Conservation (phyloP, 2,113 vertebrate species). For the Lathamus discolor region DNA sequence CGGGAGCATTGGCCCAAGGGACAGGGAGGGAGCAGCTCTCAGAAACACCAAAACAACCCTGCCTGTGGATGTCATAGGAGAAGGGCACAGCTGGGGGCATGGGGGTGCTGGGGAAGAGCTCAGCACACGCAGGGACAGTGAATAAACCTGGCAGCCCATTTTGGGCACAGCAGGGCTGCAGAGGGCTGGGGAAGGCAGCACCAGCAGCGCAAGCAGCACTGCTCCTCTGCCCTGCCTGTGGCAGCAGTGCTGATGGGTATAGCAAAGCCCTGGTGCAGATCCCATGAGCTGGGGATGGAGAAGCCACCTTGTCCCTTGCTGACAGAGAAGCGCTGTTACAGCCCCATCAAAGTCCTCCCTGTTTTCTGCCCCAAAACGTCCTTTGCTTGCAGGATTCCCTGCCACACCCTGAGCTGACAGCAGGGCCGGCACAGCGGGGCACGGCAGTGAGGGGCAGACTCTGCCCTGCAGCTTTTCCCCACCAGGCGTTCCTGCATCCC, state of each 20-base stretch:
- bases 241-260: accelerated
- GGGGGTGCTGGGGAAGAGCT: background rate
- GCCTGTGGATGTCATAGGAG: background rate
- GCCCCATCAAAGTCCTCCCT: background rate
- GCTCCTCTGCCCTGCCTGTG: background rate
- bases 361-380: background rate
- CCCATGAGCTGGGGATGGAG: background rate
- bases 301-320: background rate
- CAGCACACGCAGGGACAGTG: background rate
- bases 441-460: accelerated
- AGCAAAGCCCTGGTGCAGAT: background rate
- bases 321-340: background rate
- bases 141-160: background rate
- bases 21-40: background rate
- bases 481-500: background rate
- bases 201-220: background rate
- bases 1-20: background rate
- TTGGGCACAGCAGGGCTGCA: background rate
- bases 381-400: background rate
- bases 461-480: background rate
- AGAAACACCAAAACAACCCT: background rate
- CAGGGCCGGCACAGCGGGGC: background rate
- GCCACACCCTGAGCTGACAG: background rate
- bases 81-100: background rate
- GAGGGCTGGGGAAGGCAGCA: background rate